phyloP scores from a whole-genome alignment of 2,113 vertebrate species.

The Hemiscyllium ocellatum region DNA sequence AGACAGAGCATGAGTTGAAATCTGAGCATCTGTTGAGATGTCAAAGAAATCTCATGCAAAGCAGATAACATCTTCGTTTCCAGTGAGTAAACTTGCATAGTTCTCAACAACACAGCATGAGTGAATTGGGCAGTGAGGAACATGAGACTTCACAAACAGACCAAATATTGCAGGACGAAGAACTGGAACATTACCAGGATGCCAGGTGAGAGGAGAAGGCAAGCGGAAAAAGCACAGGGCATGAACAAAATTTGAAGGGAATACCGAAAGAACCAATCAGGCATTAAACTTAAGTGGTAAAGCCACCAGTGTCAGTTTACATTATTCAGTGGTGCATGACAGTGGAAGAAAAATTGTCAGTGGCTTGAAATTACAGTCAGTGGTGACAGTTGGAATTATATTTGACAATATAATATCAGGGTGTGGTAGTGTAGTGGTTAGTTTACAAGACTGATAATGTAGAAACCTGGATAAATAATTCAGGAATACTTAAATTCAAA shows the following conservation, averaged over 20 bases:
- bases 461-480: background rate
- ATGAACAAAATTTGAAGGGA: conserved; percentile 1
- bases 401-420: background rate
- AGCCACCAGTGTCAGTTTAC: background rate
- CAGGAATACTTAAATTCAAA: background rate
- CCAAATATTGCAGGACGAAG: background rate
- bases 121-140: background rate
- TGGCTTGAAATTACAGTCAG: background rate
- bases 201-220: background rate
- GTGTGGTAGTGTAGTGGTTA: background rate
- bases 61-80: background rate
- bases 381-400: background rate
- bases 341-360: background rate
- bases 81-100: background rate
- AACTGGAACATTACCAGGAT: conserved; percentile 4
- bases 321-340: background rate
- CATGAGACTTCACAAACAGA: background rate
- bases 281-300: background rate
- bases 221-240: background rate
- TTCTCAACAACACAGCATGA: background rate
- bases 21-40: background rate
- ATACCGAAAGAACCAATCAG: background rate
- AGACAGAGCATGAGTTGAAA: background rate
- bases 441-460: background rate
- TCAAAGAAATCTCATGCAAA: conserved; percentile 20